phyloP scores from a whole-genome alignment of 92 coral and sea anemone genomes.

The Paramuricea clavata region DNA sequence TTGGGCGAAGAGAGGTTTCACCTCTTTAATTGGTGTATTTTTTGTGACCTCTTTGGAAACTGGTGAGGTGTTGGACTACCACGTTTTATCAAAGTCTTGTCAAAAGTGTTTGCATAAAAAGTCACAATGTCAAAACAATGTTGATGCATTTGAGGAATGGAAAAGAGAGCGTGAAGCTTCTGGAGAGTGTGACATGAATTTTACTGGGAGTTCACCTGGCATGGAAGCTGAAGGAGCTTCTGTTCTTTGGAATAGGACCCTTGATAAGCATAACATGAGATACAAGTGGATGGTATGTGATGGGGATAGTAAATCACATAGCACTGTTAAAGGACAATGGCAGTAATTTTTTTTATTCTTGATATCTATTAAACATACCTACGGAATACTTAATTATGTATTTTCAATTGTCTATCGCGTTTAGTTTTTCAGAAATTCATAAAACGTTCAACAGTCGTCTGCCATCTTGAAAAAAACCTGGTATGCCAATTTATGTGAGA shows the following conservation, averaged over 20 bases:
- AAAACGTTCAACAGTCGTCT: too few relatives aligned
- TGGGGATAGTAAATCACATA: constrained; percentile 63
- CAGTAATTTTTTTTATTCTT: too few relatives aligned
- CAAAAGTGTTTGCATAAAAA: constrained; percentile 29
- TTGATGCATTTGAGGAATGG: constrained; percentile 35
- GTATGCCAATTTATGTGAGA: too few relatives aligned
- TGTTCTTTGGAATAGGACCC: constrained; percentile 54
- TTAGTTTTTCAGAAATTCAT: too few relatives aligned
- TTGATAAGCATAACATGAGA: constrained; percentile 44
- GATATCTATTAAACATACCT: too few relatives aligned
- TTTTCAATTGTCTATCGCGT: too few relatives aligned
- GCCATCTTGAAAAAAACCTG: too few relatives aligned
- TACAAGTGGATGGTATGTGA: constrained; percentile 66
- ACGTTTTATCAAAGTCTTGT: not conserved
- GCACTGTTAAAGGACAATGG: too few relatives aligned
- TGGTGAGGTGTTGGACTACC: constrained; percentile 9
- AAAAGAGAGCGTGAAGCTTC: constrained; percentile 42
- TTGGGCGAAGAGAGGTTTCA: constrained; percentile 25
- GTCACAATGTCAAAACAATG: constrained; percentile 51
- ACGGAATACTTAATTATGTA: too few relatives aligned
- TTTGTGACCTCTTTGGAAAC: too few relatives aligned
- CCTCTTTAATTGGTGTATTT: constrained; percentile 31
- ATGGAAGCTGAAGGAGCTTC: constrained; percentile 59
- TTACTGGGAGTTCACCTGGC: constrained; percentile 62
- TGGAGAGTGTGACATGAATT: constrained; percentile 65